Conservation (phyloP, 2,888 invertebrate species). For the Heliconius sara region DNA sequence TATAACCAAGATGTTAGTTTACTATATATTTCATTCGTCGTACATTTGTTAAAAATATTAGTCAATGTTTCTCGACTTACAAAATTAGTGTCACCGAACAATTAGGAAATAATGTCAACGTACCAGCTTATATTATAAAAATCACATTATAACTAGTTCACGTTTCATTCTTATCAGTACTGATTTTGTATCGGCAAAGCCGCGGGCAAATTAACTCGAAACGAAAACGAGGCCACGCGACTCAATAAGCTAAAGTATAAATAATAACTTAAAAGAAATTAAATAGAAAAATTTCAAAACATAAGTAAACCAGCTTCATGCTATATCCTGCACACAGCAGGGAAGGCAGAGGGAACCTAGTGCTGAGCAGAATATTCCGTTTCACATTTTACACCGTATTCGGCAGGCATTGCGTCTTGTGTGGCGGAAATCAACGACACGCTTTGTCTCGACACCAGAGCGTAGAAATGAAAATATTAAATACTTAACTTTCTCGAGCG, state of each 20-base stretch:
- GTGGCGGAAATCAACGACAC: too few species aligned
- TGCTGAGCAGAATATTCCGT: too few species aligned
- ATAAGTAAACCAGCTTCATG: too few species aligned
- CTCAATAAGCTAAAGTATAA: not conserved
- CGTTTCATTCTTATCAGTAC: slow-evolving; percentile 15
- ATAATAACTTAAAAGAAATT: not conserved
- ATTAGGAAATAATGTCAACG: not conserved
- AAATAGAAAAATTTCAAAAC: too few species aligned
- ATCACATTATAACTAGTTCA: slow-evolving; percentile 16
- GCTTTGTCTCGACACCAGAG: too few species aligned
- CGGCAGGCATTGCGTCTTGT: too few species aligned
- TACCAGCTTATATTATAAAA: not conserved
- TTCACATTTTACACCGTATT: too few species aligned
- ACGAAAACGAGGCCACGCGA: slow-evolving; percentile 17
- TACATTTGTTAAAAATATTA: not conserved
- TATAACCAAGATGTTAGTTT: not conserved
- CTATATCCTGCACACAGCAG: too few species aligned
- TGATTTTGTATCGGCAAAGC: slow-evolving; percentile 9
- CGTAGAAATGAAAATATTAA: too few species aligned
- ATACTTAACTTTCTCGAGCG: too few species aligned
- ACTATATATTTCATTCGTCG: not conserved
- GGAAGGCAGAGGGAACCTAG: too few species aligned
- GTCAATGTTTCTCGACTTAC: not conserved
- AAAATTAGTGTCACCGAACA: not conserved
- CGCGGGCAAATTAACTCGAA: slow-evolving; percentile 20